Evolutionary conservation across 2,888 invertebrate genomes (phyloP), one percentile per base, ranked within the genome.

Genomic region (Nomada fabriciana): DNA sequence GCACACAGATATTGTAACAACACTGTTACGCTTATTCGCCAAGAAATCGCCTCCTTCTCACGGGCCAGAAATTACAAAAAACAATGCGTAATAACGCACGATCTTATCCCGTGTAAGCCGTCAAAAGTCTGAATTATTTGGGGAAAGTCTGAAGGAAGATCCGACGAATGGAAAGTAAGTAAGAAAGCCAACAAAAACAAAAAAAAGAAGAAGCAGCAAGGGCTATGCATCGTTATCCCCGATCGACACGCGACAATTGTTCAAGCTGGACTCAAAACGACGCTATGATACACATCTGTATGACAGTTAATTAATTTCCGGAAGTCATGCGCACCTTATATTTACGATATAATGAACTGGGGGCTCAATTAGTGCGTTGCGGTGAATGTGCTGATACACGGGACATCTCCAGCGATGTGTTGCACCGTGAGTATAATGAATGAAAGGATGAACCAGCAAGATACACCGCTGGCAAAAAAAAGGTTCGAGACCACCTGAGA

Each of bases 21-120:
- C 63, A 76, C 29, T 64, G 57, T 53, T 52, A 57, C 15, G 11
- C 36, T 64, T 50, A 52, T 36, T 7, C 57, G 1, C 42, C 75
- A 55, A 52, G 57, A 76, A 64, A 76, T 64, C 76, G n/a, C 43
- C 42, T 57, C 63, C 25, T 73, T 79, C 79, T 69, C 76, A 79
- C 69, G 79, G 29, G n/a, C 79, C 59, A 79, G 76, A 76, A 76
- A 64, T 59, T 9, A 43, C 15, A 36, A 65, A 76, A 68, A 52
- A 76, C 64, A 79, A 70, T 70, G 29, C 57, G 29, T 47, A 79
- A 79, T 63, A 29, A 73, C 42, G 57, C 15, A 18, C 36, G 76
- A 76, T 68, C 60, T 77, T 76, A 76, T 76, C 76, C 15, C 29
- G 7, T 18, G 25, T 15, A 52, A 36, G 23, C 55, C 36, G 57